phyloP scores from a whole-genome alignment of 2,113 vertebrate genomes.

The Hyla sarda region DNA sequence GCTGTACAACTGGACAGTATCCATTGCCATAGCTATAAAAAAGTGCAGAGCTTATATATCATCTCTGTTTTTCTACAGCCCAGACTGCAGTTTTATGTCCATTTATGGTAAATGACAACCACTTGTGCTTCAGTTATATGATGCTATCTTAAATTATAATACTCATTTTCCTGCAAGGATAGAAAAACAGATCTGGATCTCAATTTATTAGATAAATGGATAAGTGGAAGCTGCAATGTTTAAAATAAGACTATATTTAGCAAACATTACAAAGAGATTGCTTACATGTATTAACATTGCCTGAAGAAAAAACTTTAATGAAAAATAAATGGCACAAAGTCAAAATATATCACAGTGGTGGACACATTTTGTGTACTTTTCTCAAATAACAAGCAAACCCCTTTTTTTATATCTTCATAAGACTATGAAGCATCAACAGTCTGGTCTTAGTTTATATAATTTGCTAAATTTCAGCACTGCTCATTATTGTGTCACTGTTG shows the following conservation, averaged over 20 bases:
- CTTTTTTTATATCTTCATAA: no score
- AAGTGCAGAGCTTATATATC: background rate
- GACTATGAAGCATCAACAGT: background rate
- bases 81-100: constrained; percentile 9
- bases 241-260: constrained; percentile 27
- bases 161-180: background rate
- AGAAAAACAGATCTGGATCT: background rate
- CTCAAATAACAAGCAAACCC: no score
- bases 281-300: background rate
- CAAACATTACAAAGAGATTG: background rate
- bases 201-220: constrained; percentile 16
- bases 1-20: background rate
- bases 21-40: background rate
- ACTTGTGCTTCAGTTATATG: background rate
- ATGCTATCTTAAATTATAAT: constrained; percentile 5
- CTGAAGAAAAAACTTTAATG: background rate
- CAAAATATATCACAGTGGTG: background rate
- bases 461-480: background rate
- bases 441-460: background rate
- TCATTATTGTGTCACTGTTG: background rate
- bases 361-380: background rate
- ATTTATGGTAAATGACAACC: constrained; percentile 5
- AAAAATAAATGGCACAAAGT: background rate
- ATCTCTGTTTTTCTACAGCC: background rate
- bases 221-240: constrained; percentile 21